Base-by-base conservation (phyloP, 2,888 invertebrate genomes). In the Autographa pulchrina region DNA sequence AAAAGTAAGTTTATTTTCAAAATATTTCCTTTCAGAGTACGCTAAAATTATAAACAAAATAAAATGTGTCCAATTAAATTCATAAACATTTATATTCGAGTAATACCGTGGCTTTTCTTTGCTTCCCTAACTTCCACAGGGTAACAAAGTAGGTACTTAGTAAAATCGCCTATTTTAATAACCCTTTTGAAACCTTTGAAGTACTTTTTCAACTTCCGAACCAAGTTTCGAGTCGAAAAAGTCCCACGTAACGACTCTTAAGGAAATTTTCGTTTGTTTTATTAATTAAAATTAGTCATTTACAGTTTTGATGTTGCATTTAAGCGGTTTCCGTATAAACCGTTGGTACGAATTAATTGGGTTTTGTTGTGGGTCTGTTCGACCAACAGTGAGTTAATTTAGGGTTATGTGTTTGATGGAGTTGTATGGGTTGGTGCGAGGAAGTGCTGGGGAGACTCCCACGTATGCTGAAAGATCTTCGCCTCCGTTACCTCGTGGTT, bases 311-410 rank as follows among this genome's bases (percentile, higher is more conserved):
- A 78, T 72, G 80, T 84, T 77, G 84, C 82, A 82, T 84, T 84
- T 84, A 74, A 77, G 73, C 77, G 84, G 84, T 82, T 84, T 84
- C 84, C 72, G 78, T 75, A 35, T 77, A 74, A 77, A 74, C 67
- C 64, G 73, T 65, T 68, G 71, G 80, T 78, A 32, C 62, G 70
- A 77, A 82, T 89, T 93, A 93, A 93, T 93, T 93, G 89, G 86
- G 82, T 86, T 91, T 91, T 82, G 85, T 83, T 72, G 69, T 68
- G 35, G 65, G 68, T 74, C 68, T 82, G 72, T 82, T 71, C 62
- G 74, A 78, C 79, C 65, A 74, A 78, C 75, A 73, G 79, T 56
- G 68, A 69, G 74, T 69, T 85, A 84, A 86, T 86, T 84, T 85
- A 85, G 81, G 84, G 85, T 87, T 87, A 84, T 70, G 43, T 71